Conservation (phyloP, 2,113 vertebrate species). For the Phrynosoma blainvillii region DNA sequence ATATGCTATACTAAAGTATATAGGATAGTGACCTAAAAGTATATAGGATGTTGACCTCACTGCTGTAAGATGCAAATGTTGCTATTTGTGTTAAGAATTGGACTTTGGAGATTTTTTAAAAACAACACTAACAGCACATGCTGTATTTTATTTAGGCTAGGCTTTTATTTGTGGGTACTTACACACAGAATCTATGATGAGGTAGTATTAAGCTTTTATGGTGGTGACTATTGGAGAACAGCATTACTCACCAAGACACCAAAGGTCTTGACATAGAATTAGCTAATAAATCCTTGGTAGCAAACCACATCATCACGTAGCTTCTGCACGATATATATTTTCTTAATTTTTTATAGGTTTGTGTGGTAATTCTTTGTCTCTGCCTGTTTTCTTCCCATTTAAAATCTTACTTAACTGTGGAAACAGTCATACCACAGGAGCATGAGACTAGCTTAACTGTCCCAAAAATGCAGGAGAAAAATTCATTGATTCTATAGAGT, state of each 20-base stretch:
- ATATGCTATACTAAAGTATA: too few relatives aligned
- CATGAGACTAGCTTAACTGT: constrained; percentile 17
- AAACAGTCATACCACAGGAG: not conserved
- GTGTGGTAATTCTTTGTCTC: constrained; percentile 37
- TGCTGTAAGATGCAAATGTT: constrained; percentile 29
- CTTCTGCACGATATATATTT: constrained; percentile 45
- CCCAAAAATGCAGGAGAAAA: constrained; percentile 32
- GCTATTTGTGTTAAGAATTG: constrained; percentile 51
- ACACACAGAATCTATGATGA: constrained; percentile 28
- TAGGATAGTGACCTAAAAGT: too few relatives aligned
- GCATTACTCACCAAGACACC: constrained; percentile 39
- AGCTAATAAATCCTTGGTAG: constrained; percentile 43
- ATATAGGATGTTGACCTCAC: not conserved
- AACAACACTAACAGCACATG: constrained; percentile 46
- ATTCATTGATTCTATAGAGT: constrained; percentile 53
- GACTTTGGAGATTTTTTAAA: constrained; percentile 58
- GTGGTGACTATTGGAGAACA: constrained; percentile 39
- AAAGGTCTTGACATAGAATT: constrained; percentile 57
- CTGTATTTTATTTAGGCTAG: constrained; percentile 59
- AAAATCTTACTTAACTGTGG: constrained; percentile 21
- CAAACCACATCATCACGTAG: constrained; percentile 44
- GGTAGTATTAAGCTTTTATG: constrained; percentile 25
- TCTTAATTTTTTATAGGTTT: constrained; percentile 40
- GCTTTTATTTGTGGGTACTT: constrained; percentile 64
- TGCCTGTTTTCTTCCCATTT: constrained; percentile 31